Evolutionary conservation across 64 coral and sea anemone genomes (phyloP).

Genomic region (Montipora cactus): DNA sequence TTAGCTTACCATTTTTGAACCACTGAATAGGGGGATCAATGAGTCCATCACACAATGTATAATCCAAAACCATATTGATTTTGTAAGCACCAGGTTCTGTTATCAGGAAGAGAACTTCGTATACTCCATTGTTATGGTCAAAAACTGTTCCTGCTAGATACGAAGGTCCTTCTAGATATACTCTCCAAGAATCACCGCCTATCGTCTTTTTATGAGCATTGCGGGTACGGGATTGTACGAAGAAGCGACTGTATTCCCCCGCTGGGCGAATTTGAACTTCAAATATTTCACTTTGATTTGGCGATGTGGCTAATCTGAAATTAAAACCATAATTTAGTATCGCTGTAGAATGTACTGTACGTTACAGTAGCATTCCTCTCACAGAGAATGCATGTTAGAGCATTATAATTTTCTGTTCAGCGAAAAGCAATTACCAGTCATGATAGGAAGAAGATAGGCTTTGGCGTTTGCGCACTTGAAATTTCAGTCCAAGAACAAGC

Average conservation of each 20-base stretch:
- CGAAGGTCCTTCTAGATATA: conserved; percentile 36
- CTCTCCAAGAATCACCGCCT: conserved; percentile 48
- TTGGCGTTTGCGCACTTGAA: too few species aligned
- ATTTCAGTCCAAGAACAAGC: too few species aligned
- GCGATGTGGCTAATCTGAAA: conserved; percentile 6
- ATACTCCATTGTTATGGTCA: conserved; percentile 48
- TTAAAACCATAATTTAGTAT: not conserved
- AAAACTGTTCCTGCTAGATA: conserved; percentile 31
- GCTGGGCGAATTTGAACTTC: conserved; percentile 11
- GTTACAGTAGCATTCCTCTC: too few species aligned
- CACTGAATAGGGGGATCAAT: conserved; percentile 46
- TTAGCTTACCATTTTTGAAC: conserved; percentile 45
- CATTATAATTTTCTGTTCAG: too few species aligned
- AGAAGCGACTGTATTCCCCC: conserved; percentile 47
- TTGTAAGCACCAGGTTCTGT: conserved; percentile 37
- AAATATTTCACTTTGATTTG: conserved; percentile 43
- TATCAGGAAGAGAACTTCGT: conserved; percentile 47
- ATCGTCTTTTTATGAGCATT: not conserved
- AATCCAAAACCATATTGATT: conserved; percentile 52
- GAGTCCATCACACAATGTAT: conserved; percentile 47
- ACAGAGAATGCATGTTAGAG: too few species aligned
- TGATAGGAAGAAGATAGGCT: too few species aligned
- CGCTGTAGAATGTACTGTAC: too few species aligned
- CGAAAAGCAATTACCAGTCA: too few species aligned
- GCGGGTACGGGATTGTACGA: conserved; percentile 38